phyloP scores from a whole-genome alignment of 53 echinoderm and acorn worm species.

The Henricia sp. region DNA sequence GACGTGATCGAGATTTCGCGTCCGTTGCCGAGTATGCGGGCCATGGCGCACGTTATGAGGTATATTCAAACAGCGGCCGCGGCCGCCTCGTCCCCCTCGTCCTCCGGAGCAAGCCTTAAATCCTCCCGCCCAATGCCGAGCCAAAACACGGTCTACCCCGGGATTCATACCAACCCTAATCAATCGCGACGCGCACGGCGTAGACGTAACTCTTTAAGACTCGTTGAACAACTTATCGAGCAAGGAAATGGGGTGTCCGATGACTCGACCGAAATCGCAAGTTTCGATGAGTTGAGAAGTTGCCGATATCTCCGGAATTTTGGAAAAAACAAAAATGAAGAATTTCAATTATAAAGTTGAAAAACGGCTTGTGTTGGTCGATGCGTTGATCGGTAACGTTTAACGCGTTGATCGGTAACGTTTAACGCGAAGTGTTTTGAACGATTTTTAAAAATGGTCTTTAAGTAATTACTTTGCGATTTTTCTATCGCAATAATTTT shows the following conservation, averaged over 20 bases:
- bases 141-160: background rate
- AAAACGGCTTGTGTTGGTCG: too few species aligned
- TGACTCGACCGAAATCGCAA: slow-evolving; percentile 50
- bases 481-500: too few species aligned
- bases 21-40: slow-evolving; percentile 1
- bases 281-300: slow-evolving; percentile 49
- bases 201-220: slow-evolving; percentile 43
- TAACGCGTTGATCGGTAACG: too few species aligned
- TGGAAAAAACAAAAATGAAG: too few species aligned
- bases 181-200: background rate
- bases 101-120: background rate
- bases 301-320: slow-evolving; percentile 59
- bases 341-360: too few species aligned
- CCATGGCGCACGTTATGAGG: background rate
- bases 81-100: background rate
- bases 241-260: background rate
- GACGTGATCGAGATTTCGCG: background rate
- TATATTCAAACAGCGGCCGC: slow-evolving; percentile 13
- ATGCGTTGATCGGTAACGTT: too few species aligned
- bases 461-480: too few species aligned
- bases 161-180: background rate
- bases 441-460: too few species aligned
- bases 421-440: too few species aligned
- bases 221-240: slow-evolving; percentile 20
- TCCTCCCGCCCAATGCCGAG: background rate